Evolutionary conservation across 2,888 invertebrate genomes (phyloP), one percentile per base, ranked within the genome.

Genomic region (Caenorhabditis sp.): DNA sequence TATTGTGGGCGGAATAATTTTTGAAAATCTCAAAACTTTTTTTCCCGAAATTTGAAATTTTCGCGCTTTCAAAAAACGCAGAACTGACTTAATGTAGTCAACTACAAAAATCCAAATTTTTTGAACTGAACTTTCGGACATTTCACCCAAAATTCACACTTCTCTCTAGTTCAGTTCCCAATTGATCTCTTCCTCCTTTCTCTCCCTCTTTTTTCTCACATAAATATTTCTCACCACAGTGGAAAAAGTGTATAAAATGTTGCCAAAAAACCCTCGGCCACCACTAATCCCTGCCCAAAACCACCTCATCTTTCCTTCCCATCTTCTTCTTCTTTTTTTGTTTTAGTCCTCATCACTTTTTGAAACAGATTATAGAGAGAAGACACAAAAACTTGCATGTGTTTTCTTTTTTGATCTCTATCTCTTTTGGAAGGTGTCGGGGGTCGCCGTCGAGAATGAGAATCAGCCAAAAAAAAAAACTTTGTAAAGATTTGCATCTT

Each of bases 161-260:
- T 12, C 12, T 54, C 54, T 24, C 12, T 26, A 54, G 54, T 54
- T 19, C 54, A 26, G 14, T 54, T 26, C 26, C 14, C 19, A 5
- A 22, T 22, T 51, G 51, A 51, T 51, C 51, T 51, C n/a, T n/a
- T n/a, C n/a, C n/a, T n/a, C n/a, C n/a, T n/a, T n/a, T 61, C 38
- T 41, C 38, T 14, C n/a, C 10, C 16, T 16, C 2, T 38, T 26
- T 24, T 63, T 41, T 63, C 59, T 63, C 61, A 54, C n/a, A 59
- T 59, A 35, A 59, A 38, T 44, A 44, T 59, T 35, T 58, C 31
- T 38, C 38, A n/a, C 59, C 58, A 14, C 8, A 24, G 5, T 8
- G 4, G 22, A 51, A 54, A 54, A 54, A 54, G 54, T 63, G 44
- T 63, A 63, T 66, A 66, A 49, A 66, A 66, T 66, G 66, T 66